Conservation (phyloP, 2,797 vertebrate species). For the Hozukius guyotensis region DNA sequence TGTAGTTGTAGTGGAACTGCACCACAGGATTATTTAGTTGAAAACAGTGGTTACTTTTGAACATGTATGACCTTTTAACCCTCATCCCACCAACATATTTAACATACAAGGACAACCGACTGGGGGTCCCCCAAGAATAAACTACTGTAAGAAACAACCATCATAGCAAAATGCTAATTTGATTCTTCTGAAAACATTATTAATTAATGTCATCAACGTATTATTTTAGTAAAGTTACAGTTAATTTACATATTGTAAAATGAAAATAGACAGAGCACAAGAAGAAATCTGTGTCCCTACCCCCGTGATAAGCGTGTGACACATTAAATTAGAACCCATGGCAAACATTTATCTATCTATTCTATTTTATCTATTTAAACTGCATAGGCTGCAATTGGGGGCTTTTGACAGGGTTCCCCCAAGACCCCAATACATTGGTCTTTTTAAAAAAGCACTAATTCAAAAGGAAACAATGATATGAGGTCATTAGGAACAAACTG, state of each 20-base stretch:
- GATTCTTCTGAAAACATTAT: neutral
- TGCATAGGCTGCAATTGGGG: neutral
- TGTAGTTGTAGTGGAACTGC: neutral
- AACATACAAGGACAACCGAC: accelerated
- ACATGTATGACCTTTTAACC: neutral
- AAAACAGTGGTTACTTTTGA: neutral
- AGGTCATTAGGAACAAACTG: neutral
- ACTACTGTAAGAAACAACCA: no score
- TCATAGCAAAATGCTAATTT: accelerated
- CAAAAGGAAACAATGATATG: neutral
- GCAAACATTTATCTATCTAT: no score
- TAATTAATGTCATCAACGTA: neutral
- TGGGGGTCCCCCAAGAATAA: no score
- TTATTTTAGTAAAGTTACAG: neutral
- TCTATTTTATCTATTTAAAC: no score
- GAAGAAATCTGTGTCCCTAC: no score
- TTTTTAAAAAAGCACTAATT: no score
- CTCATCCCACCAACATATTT: no score
- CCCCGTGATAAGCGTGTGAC: no score
- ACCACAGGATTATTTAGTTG: neutral
- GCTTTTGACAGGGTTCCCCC: accelerated
- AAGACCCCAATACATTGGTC: neutral
- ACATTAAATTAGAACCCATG: no score
- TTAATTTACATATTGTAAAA: neutral
- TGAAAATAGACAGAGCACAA: no score